These are phyloP conservation scores for Bombus waltoni DNA, from an alignment of 1,140 invertebrate species.

Conservation along the genomic window DNA sequence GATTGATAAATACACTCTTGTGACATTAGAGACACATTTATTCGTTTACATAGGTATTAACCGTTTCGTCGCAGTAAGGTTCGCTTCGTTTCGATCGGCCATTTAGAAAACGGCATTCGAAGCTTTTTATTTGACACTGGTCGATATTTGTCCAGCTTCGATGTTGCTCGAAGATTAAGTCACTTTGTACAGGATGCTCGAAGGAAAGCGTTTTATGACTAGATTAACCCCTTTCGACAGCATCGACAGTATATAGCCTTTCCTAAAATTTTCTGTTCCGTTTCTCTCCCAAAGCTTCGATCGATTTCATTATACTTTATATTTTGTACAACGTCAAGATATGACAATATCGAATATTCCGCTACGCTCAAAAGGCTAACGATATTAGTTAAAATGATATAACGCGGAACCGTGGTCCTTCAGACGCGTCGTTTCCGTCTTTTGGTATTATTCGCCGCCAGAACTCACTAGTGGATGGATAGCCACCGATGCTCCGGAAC, in stretches of 20 bases:
- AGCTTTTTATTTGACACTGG: constrained; percentile 48
- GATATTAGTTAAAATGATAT: background rate
- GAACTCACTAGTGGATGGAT: constrained; percentile 82
- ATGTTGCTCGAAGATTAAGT: background rate
- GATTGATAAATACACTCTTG: background rate
- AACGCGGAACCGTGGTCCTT: background rate
- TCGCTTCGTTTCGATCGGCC: background rate
- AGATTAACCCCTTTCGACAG: constrained; percentile 14
- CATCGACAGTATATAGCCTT: background rate
- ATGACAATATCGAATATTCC: background rate
- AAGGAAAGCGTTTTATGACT: background rate
- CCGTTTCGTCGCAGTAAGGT: background rate
- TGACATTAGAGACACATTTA: background rate
- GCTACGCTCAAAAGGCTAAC: background rate
- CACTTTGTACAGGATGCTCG: background rate
- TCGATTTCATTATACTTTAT: background rate
- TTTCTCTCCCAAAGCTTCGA: background rate
- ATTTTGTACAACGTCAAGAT: background rate
- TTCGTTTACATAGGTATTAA: background rate
- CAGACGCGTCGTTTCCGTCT: background rate
- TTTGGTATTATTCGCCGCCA: constrained; percentile 57
- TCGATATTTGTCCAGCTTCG: constrained; percentile 53
- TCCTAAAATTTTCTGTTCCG: background rate
- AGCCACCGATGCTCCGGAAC: constrained; percentile 82
- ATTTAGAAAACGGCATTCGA: background rate